Evolutionary conservation across 2,113 vertebrate species (phyloP).

Genomic region (Syngnathus typhle): DNA sequence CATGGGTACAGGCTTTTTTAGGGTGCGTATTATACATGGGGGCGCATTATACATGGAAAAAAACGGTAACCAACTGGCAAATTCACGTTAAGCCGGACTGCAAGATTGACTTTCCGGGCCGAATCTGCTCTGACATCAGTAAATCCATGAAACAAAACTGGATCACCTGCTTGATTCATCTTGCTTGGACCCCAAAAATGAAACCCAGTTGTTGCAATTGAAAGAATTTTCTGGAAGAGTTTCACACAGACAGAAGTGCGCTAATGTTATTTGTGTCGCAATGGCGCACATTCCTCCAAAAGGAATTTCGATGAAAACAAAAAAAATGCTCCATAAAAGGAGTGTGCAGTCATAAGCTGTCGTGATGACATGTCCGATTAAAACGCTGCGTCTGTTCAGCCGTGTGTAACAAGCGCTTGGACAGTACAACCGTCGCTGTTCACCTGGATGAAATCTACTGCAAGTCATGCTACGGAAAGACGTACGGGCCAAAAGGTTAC

Average conservation of each 20-base stretch:
- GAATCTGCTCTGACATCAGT: no score
- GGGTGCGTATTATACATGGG: no score
- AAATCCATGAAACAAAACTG: not conserved
- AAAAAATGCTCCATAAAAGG: conserved; percentile 39
- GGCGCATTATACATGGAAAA: no score
- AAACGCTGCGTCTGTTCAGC: conserved; percentile 58
- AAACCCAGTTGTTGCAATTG: not conserved
- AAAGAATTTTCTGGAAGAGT: not conserved
- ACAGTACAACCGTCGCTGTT: conserved; percentile 88
- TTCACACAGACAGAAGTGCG: not conserved
- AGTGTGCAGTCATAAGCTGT: no score
- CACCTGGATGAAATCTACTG: conserved; percentile 91
- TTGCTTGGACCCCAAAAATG: not conserved
- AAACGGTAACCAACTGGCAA: no score
- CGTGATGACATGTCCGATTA: conserved; percentile 1
- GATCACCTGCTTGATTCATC: not conserved
- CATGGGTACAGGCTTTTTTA: no score
- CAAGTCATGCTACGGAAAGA: conserved; percentile 89
- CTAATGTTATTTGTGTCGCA: conserved; percentile 20
- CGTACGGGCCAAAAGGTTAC: conserved; percentile 92
- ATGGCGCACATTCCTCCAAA: conserved; percentile 39
- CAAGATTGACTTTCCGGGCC: no score
- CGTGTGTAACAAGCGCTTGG: conserved; percentile 88
- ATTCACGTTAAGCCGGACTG: no score
- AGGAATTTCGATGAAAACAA: conserved; percentile 41